Evolutionary conservation across 53 echinoderm and acorn worm species (phyloP).

Genomic region (Luidia sarsii): DNA sequence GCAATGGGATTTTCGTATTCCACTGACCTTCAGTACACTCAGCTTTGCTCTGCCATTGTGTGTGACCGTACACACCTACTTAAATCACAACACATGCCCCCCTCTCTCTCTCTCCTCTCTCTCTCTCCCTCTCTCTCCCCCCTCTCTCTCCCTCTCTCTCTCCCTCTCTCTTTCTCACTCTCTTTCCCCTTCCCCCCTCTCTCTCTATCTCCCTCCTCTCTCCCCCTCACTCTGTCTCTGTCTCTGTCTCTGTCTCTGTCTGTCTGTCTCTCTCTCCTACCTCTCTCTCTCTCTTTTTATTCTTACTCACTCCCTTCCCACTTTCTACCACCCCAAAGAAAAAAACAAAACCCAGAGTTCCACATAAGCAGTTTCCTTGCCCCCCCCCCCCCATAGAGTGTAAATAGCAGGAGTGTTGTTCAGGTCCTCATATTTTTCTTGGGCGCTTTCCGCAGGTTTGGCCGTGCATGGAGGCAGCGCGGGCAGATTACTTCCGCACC

Average conservation of each 20-base stretch:
- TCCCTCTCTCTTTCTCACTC: constrained; percentile 7
- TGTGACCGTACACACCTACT: constrained; percentile 11
- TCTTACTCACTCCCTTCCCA: neutral
- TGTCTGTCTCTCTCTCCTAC: too few relatives aligned
- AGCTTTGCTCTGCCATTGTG: neutral
- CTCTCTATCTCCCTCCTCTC: too few relatives aligned
- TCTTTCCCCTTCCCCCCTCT: too few relatives aligned
- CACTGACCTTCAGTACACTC: constrained; percentile 36
- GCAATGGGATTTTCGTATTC: neutral
- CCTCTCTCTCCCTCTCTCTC: neutral
- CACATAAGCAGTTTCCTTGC: constrained; percentile 9
- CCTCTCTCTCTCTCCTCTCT: neutral
- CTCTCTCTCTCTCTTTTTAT: too few relatives aligned
- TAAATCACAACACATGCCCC: constrained; percentile 11
- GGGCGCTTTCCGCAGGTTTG: neutral
- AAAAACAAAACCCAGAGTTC: neutral
- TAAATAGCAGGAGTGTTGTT: constrained; percentile 50
- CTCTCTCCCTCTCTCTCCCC: neutral
- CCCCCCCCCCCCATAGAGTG: too few relatives aligned
- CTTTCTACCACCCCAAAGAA: neutral
- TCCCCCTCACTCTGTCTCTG: too few relatives aligned
- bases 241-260: too few relatives aligned
- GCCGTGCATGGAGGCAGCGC: constrained; percentile 44
- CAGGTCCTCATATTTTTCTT: constrained; percentile 13
- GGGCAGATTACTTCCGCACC: constrained; percentile 49